These are phyloP conservation scores for Druon quercuslanigerum DNA, from an alignment of 1,140 invertebrate genomes.

Conservation along the genomic window DNA sequence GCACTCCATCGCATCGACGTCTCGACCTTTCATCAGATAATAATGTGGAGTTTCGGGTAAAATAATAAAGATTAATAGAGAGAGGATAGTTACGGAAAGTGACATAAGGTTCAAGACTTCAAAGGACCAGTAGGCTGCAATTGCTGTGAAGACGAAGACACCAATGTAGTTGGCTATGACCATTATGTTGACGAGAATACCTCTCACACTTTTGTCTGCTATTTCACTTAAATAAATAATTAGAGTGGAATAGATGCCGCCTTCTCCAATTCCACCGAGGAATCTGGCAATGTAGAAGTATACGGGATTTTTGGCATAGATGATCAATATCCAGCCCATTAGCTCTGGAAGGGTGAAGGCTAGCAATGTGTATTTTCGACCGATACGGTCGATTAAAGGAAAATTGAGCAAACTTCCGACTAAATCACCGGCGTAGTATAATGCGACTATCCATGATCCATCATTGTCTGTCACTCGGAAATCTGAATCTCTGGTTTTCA, in stretches of 20 bases:
- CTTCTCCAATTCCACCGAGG: background rate
- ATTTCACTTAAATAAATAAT: conserved; percentile 21
- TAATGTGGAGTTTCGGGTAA: conserved; percentile 1
- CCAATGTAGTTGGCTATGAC: conserved; percentile 18
- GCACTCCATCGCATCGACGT: background rate
- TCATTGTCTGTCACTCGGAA: conserved; percentile 19
- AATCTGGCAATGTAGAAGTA: conserved; percentile 14
- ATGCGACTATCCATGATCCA: background rate
- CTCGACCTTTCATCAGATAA: conserved; percentile 12
- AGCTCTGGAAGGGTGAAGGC: conserved; percentile 1
- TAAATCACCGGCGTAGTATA: conserved; percentile 17
- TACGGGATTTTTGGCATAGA: conserved; percentile 13
- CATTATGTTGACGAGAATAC: conserved; percentile 27
- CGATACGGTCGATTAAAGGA: background rate
- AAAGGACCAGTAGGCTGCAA: conserved; percentile 14
- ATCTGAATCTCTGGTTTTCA: background rate
- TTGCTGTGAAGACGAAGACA: conserved; percentile 16
- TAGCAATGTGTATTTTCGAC: conserved; percentile 5
- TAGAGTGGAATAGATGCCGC: conserved; percentile 5
- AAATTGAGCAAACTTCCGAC: conserved; percentile 10
- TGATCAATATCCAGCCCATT: conserved; percentile 7
- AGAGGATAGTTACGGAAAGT: background rate
- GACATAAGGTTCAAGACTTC: conserved; percentile 7
- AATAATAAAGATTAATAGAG: conserved; percentile 6
- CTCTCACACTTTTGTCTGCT: conserved; percentile 1